Evolutionary conservation across 2,888 invertebrate species (phyloP).

Genomic region (Hoplodrina ambigua): DNA sequence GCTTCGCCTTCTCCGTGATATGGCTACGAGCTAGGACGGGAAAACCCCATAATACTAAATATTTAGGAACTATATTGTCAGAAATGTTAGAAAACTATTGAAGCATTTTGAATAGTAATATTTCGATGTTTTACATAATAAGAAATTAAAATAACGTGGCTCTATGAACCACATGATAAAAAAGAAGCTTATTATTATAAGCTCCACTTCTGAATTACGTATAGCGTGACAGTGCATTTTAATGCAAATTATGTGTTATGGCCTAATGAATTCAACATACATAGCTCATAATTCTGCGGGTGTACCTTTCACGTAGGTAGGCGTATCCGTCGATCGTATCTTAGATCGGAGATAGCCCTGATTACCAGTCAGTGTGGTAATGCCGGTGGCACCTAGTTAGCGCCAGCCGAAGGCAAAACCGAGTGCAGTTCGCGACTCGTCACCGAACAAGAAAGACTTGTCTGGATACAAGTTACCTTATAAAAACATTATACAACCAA

Average conservation of each 20-base stretch:
- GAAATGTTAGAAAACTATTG: slow-evolving; percentile 1
- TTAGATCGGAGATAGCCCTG: slow-evolving; percentile 62
- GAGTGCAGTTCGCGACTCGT: slow-evolving; percentile 63
- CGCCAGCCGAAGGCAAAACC: slow-evolving; percentile 60
- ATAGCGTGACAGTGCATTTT: slow-evolving; percentile 47
- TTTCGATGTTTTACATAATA: slow-evolving; percentile 6
- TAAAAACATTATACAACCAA: slow-evolving; percentile 44
- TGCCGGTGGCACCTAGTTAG: slow-evolving; percentile 72
- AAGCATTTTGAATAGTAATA: slow-evolving; percentile 2
- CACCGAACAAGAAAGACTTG: slow-evolving; percentile 75
- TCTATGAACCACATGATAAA: background rate
- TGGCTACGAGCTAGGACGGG: slow-evolving; percentile 62
- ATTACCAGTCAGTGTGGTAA: slow-evolving; percentile 65
- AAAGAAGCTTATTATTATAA: background rate
- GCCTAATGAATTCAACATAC: slow-evolving; percentile 41
- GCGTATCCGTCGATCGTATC: slow-evolving; percentile 62
- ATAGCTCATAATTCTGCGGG: slow-evolving; percentile 43
- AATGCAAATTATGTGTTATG: slow-evolving; percentile 31
- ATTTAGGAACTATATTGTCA: slow-evolving; percentile 29
- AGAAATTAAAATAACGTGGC: slow-evolving; percentile 20
- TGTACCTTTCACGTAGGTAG: slow-evolving; percentile 55
- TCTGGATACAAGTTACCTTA: slow-evolving; percentile 68
- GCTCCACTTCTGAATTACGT: slow-evolving; percentile 21
- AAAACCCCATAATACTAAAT: slow-evolving; percentile 33
- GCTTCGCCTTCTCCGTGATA: slow-evolving; percentile 67